Evolutionary conservation across 2,888 invertebrate species (phyloP), one percentile per base, ranked within the genome.

Genomic region (Callyntrura sp.): DNA sequence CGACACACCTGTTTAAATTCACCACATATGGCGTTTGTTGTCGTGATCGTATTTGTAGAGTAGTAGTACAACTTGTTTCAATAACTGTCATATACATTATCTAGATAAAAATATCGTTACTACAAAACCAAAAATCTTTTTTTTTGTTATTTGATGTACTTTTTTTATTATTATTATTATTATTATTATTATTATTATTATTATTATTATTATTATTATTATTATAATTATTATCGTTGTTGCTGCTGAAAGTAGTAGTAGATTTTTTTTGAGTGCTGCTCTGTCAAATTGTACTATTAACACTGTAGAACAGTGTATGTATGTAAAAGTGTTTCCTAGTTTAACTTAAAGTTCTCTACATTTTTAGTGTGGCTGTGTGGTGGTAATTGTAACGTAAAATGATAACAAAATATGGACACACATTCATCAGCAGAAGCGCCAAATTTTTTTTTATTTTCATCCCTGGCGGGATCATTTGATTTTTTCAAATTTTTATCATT

Each of bases 1-100:
- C 55, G 78, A 78, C 78, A 78, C 78, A 51, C 25, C 78, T 78
- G 78, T 78, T 25, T n/a, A n/a, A n/a, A n/a, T n/a, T 78, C 48
- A 55, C 6, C 78, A 55, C n/a, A n/a, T n/a, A n/a, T 78, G 60
- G 35, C 60, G 35, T 43, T 79, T n/a, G 78, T 55, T 79, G 79
- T 23, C 55, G 78, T 55, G 51, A 17, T 57, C 25, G 55, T 79
- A 35, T 14, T 65, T 28, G 65, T 65, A 65, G 65, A 14, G 28
- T 65, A 35, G 65, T 62, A 35, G 68, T 35, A 68, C 43, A n/a
- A 28, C 68, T 68, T 35, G 17, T 68, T 68, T 68, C 68, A 68
- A 68, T 43, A n/a, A 65, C 20, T 60, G 17, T 60, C 20, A 60
- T 60, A 60, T 14, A 43, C 17, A n/a, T 35, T 35, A 68, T 68